Conservation (phyloP, 2,888 invertebrate species). For the Hetaerina titia region DNA sequence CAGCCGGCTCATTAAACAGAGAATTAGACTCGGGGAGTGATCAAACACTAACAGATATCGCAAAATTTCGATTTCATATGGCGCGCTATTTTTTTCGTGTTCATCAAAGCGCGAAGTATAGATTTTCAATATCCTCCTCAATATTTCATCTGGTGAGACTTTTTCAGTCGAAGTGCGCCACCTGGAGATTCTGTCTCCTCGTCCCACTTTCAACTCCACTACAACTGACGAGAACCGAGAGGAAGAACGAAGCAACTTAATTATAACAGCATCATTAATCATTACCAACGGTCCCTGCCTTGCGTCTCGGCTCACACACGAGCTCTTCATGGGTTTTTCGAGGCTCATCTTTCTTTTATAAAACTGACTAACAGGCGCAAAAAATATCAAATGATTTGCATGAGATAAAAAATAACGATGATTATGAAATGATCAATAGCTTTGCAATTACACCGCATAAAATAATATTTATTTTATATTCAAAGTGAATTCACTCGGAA, state of each 20-base stretch:
- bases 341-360: background rate
- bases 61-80: background rate
- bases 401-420: background rate
- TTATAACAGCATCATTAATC: slow-evolving; percentile 32
- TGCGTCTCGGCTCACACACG: background rate
- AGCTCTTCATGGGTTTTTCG: background rate
- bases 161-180: background rate
- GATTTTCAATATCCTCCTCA: slow-evolving; percentile 5
- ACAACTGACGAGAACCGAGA: background rate
- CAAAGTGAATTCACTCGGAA: too few relatives aligned
- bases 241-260: background rate
- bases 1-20: background rate
- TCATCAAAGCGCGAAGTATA: background rate
- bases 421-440: background rate
- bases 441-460: background rate
- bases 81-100: background rate
- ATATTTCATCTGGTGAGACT: background rate
- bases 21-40: background rate
- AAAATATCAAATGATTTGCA: background rate
- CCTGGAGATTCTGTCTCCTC: background rate
- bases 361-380: background rate
- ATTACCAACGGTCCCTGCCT: background rate
- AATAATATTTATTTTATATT: background rate
- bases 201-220: slow-evolving; percentile 20
- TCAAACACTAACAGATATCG: background rate